phyloP scores from a whole-genome alignment of 2,113 vertebrate genomes.

The Hydrochoerus hydrochaeris region DNA sequence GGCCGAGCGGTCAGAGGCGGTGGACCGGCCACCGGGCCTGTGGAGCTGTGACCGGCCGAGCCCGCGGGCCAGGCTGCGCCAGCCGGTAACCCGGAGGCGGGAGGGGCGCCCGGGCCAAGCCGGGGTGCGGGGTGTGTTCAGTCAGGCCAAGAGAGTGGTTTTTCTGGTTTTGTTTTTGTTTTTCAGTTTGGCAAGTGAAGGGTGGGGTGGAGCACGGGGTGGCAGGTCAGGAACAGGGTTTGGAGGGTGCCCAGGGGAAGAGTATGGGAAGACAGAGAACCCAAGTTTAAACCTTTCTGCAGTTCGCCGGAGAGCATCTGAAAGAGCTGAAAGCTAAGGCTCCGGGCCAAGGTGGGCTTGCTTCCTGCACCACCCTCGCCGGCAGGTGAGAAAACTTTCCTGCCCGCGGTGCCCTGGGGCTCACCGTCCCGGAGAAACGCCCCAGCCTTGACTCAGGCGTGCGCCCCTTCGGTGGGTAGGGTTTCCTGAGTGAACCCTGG shows the following conservation, averaged over 20 bases:
- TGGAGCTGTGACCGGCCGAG: not conserved
- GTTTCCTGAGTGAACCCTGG: not conserved
- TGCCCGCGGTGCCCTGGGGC: not conserved
- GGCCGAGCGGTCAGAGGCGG: not conserved
- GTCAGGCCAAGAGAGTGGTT: not conserved
- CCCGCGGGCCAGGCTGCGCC: not conserved
- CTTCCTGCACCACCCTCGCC: not conserved
- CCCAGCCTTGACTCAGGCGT: not conserved
- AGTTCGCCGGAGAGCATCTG: not conserved
- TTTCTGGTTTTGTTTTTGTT: not conserved
- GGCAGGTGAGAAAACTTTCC: constrained; percentile 50
- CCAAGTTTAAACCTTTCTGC: not conserved
- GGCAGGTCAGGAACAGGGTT: not conserved
- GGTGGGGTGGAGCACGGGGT: not conserved
- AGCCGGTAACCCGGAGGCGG: not conserved
- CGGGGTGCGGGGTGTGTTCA: no score
- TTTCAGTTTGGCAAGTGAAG: not conserved
- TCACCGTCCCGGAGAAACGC: not conserved
- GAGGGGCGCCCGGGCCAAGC: not conserved
- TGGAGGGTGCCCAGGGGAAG: not conserved
- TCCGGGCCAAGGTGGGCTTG: not conserved
- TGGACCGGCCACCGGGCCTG: not conserved
- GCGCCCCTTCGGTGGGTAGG: not conserved
- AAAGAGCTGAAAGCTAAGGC: not conserved
- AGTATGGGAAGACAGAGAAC: not conserved